Conservation (phyloP, 2,797 vertebrate species). For the Macrochelys suwanniensis region DNA sequence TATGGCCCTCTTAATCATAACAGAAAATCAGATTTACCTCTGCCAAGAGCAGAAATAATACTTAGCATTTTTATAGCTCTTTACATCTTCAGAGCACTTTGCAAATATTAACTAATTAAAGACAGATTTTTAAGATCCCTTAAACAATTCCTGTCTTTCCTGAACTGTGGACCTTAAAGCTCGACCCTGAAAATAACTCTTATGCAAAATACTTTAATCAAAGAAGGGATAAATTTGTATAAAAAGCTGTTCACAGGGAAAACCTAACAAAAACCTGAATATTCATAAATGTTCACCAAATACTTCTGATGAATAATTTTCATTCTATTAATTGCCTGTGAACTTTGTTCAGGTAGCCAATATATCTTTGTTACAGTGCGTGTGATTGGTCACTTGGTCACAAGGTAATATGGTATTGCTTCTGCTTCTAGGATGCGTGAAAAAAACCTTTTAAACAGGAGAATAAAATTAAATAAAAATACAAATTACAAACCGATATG, state of each 20-base stretch:
- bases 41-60: slow-evolving; percentile 42
- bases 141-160: background rate
- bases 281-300: background rate
- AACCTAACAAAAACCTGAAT: background rate
- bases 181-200: background rate
- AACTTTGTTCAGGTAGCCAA: background rate
- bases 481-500: background rate
- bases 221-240: too few relatives aligned
- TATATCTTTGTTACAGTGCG: background rate
- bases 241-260: background rate
- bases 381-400: background rate
- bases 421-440: background rate
- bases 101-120: slow-evolving; percentile 63
- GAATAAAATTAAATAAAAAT: too few relatives aligned
- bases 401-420: background rate
- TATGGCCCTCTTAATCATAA: slow-evolving; percentile 51
- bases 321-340: background rate
- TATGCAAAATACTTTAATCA: background rate
- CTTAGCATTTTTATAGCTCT: slow-evolving; percentile 59
- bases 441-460: background rate
- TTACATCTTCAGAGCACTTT: slow-evolving; percentile 16
- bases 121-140: background rate
- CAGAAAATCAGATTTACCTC: slow-evolving; percentile 65
- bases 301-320: background rate
- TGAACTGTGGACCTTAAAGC: background rate